phyloP scores from a whole-genome alignment of 2,797 vertebrate genomes.

The Darevskia mixta region DNA sequence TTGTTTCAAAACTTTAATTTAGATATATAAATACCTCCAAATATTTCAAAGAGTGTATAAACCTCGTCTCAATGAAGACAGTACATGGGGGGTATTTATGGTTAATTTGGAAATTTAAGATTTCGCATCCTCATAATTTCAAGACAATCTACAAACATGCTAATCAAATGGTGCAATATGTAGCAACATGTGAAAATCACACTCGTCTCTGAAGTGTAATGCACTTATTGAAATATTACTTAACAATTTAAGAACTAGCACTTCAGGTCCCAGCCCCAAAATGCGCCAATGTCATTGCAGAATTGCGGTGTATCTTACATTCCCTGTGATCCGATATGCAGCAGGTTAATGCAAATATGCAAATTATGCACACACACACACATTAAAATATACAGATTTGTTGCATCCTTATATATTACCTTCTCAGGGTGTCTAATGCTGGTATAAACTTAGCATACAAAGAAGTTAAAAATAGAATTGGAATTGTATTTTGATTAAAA shows the following conservation, averaged over 20 bases:
- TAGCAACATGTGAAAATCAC: conserved; percentile 33
- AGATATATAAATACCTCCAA: conserved; percentile 14
- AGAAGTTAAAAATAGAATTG: conserved; percentile 56
- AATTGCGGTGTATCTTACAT: background rate
- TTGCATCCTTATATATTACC: conserved; percentile 3
- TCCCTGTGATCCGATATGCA: background rate
- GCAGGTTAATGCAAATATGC: conserved; percentile 14
- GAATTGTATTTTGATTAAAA: conserved; percentile 67
- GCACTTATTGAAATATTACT: background rate
- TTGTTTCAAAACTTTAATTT: conserved; percentile 30
- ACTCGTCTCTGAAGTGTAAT: conserved; percentile 12
- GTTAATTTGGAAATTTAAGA: conserved; percentile 15
- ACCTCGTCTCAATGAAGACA: background rate
- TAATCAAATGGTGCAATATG: conserved; percentile 26
- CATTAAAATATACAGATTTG: conserved; percentile 1
- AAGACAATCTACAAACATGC: conserved; percentile 5
- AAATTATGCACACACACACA: too few species aligned
- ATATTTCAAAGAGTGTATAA: background rate
- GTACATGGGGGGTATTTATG: conserved; percentile 4
- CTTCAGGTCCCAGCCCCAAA: background rate
- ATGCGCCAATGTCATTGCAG: background rate
- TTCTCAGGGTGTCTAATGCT: background rate
- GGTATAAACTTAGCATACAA: conserved; percentile 51
- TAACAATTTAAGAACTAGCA: background rate
- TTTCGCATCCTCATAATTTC: background rate